These are phyloP conservation scores for Tupaia chinensis DNA, from an alignment of 2,113 vertebrate species.

Conservation along the genomic window DNA sequence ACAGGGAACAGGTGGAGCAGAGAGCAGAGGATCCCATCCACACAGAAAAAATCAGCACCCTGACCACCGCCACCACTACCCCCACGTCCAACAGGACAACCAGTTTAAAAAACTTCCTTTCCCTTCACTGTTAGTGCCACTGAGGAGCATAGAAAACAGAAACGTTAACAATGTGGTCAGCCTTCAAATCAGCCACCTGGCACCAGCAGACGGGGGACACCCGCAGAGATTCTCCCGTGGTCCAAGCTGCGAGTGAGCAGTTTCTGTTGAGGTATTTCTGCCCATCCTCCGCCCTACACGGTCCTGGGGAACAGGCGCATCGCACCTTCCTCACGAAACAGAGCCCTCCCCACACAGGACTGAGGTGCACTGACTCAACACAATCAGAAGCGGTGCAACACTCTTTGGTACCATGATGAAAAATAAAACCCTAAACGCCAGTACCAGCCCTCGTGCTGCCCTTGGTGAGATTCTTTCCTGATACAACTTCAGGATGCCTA, in stretches of 20 bases:
- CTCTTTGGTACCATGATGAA: background rate
- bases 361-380: background rate
- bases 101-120: background rate
- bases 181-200: background rate
- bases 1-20: background rate
- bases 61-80: background rate
- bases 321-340: background rate
- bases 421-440: background rate
- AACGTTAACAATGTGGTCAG: background rate
- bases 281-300: background rate
- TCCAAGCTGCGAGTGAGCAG: background rate
- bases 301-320: background rate
- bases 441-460: background rate
- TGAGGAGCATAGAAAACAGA: no score
- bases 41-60: background rate
- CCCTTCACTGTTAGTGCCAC: background rate
- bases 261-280: background rate
- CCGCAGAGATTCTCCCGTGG: background rate
- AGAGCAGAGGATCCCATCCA: background rate
- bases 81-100: background rate
- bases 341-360: rapidly evolving
- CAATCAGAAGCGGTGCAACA: background rate
- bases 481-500: background rate
- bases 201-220: background rate
- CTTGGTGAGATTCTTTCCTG: background rate